These are phyloP conservation scores for Drosophila rufa DNA, from an alignment of 1,140 invertebrate species.

Conservation along the genomic window DNA sequence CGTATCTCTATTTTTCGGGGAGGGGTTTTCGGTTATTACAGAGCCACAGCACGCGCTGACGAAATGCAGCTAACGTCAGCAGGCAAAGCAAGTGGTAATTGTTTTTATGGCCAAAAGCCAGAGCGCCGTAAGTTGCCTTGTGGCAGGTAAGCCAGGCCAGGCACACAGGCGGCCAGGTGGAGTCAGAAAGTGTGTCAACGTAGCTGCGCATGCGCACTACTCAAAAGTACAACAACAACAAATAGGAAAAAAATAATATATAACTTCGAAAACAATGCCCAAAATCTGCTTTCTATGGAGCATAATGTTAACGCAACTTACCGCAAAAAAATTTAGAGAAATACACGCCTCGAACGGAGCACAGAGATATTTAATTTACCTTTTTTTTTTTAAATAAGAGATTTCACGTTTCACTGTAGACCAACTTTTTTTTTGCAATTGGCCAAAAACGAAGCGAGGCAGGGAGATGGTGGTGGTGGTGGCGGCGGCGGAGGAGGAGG, in stretches of 20 bases:
- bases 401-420: slow-evolving; percentile 66
- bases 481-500: slow-evolving; percentile 9
- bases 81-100: slow-evolving; percentile 68
- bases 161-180: slow-evolving; percentile 16
- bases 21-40: slow-evolving; percentile 26
- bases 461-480: neutral
- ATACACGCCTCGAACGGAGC: slow-evolving; percentile 38
- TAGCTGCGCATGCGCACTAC: slow-evolving; percentile 71
- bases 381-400: slow-evolving; percentile 27
- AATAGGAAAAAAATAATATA: slow-evolving; percentile 15
- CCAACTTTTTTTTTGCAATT: slow-evolving; percentile 62
- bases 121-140: slow-evolving; percentile 34
- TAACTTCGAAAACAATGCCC: slow-evolving; percentile 33
- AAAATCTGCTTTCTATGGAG: slow-evolving; percentile 39
- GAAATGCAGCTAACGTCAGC: slow-evolving; percentile 61
- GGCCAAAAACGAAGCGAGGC: slow-evolving; percentile 21
- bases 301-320: slow-evolving; percentile 68
- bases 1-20: slow-evolving; percentile 6
- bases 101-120: slow-evolving; percentile 76
- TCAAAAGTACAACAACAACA: slow-evolving; percentile 38
- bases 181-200: slow-evolving; percentile 79
- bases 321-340: slow-evolving; percentile 52
- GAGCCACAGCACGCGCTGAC: slow-evolving; percentile 57
- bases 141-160: slow-evolving; percentile 35
- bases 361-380: slow-evolving; percentile 34